These are phyloP conservation scores for Miltochrista miniata DNA, from an alignment of 2,888 invertebrate species.

Conservation along the genomic window DNA sequence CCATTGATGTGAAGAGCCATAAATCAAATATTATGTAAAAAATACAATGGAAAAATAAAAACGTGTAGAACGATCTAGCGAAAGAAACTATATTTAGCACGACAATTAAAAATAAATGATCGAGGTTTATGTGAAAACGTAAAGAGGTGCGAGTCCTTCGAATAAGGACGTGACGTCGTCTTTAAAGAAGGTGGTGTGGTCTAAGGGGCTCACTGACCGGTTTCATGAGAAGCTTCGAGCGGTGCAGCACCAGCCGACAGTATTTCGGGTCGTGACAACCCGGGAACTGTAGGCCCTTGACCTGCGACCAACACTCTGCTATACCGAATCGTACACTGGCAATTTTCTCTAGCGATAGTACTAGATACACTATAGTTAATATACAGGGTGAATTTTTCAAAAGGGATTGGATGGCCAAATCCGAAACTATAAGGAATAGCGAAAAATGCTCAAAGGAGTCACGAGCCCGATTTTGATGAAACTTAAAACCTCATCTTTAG, in stretches of 20 bases:
- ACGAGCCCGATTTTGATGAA: too few relatives aligned
- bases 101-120: slow-evolving; percentile 36
- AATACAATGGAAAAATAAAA: slow-evolving; percentile 36
- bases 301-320: slow-evolving; percentile 86
- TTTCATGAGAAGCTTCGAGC: slow-evolving; percentile 97
- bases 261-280: slow-evolving; percentile 97
- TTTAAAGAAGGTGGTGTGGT: slow-evolving; percentile 32
- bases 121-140: slow-evolving; percentile 48
- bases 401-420: too few relatives aligned
- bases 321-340: slow-evolving; percentile 54
- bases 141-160: slow-evolving; percentile 48
- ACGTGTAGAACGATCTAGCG: slow-evolving; percentile 32
- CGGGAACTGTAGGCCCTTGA: slow-evolving; percentile 98
- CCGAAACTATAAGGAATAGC: too few relatives aligned
- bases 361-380: too few relatives aligned
- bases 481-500: too few relatives aligned
- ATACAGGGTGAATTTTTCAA: too few relatives aligned
- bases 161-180: slow-evolving; percentile 47
- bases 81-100: slow-evolving; percentile 31
- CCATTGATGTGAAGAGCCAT: slow-evolving; percentile 27
- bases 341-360: slow-evolving; percentile 10
- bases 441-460: too few relatives aligned
- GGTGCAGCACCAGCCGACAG: slow-evolving; percentile 97
- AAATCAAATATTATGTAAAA: slow-evolving; percentile 46
- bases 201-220: slow-evolving; percentile 91